These are phyloP conservation scores for Anorthoa munda DNA, from an alignment of 2,888 invertebrate species.

Conservation along the genomic window DNA sequence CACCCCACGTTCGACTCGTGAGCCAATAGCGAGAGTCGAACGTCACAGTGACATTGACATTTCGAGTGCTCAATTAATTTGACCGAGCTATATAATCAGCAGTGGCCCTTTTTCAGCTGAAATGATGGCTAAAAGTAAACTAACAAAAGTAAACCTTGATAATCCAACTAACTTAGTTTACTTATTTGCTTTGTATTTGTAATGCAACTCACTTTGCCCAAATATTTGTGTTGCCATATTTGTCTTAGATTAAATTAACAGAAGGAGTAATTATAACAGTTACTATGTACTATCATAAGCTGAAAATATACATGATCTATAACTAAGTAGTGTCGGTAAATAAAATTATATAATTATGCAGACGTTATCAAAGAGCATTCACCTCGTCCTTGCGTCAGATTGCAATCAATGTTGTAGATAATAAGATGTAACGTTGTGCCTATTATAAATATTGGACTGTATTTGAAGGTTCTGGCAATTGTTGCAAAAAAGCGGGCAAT, in stretches of 20 bases:
- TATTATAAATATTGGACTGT: too few relatives aligned
- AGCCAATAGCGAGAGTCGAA: too few relatives aligned
- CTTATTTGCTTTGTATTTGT: not conserved
- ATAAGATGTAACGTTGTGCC: not conserved
- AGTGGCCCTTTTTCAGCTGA: too few relatives aligned
- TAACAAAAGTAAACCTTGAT: not conserved
- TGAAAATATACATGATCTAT: conserved; percentile 10
- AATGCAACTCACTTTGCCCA: not conserved
- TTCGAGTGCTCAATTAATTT: too few relatives aligned
- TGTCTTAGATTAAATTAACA: conserved; percentile 15
- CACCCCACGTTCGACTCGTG: too few relatives aligned
- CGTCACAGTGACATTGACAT: too few relatives aligned
- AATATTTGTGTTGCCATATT: conserved; percentile 13
- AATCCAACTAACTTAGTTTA: not conserved
- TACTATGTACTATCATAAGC: conserved; percentile 3
- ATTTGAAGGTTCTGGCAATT: too few relatives aligned
- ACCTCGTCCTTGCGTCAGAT: conserved; percentile 24
- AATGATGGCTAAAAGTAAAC: not conserved
- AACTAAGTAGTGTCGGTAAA: not conserved
- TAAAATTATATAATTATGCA: conserved; percentile 23
- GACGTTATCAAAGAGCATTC: conserved; percentile 26
- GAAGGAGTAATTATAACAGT: not conserved
- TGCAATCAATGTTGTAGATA: conserved; percentile 6
- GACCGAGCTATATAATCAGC: too few relatives aligned
- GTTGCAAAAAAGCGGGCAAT: too few relatives aligned